Conservation (phyloP, 2,888 invertebrate species). For the Theristus sp. region DNA sequence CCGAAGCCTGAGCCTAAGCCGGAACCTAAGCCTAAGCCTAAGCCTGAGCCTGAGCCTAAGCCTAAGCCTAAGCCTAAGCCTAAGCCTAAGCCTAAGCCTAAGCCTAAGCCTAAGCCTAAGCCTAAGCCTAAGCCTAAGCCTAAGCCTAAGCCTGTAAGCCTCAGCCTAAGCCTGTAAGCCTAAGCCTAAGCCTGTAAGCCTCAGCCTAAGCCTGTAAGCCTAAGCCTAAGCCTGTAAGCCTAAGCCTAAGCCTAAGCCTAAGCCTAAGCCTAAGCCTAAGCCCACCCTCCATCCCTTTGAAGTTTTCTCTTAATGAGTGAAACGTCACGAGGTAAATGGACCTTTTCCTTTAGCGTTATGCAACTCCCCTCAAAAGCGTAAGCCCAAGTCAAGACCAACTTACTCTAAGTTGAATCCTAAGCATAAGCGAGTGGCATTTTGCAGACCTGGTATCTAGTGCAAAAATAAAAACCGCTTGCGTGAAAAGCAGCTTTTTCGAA, state of each 20-base stretch:
- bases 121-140: constrained; percentile 4
- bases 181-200: not conserved
- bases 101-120: constrained; percentile 4
- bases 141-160: constrained; percentile 3
- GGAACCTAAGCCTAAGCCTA: constrained; percentile 4
- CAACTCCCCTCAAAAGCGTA: not conserved
- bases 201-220: constrained; percentile 2
- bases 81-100: constrained; percentile 4
- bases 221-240: constrained; percentile 4
- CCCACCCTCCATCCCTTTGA: constrained; percentile 1
- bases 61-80: constrained; percentile 4
- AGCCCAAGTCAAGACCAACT: not conserved
- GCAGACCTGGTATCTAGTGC: too few species aligned
- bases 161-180: constrained; percentile 1
- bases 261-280: constrained; percentile 1
- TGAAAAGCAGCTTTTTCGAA: too few species aligned
- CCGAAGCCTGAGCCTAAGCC: too few species aligned
- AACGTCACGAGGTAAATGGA: not conserved
- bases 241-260: constrained; percentile 4
- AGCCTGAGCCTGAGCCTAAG: constrained; percentile 4
- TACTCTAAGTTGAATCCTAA: too few species aligned
- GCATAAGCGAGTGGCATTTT: too few species aligned
- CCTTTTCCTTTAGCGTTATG: not conserved
- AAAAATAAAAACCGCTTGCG: too few species aligned
- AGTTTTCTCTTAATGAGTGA: not conserved